A percentile compares a stretch with the other conserved stretches of the same genome.
Conservation (phyloP, 2,113 vertebrate species). For the Odobenus rosmarus region DNA sequence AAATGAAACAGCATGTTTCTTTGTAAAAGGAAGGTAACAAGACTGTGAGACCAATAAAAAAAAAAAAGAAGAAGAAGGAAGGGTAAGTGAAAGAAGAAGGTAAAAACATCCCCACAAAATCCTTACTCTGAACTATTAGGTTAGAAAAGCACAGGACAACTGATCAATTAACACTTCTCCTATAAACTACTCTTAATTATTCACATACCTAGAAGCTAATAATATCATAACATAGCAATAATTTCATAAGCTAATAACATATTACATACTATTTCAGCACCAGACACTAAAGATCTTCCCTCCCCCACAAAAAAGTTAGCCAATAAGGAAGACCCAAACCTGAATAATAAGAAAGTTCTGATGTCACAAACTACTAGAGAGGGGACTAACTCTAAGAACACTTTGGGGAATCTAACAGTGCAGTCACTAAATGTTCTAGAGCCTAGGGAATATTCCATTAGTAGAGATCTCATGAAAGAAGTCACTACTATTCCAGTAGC, state of each 20-base stretch:
- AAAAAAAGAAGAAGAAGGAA: background rate
- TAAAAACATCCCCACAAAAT: background rate
- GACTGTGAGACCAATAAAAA: background rate
- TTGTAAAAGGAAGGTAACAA: slow-evolving; percentile 35
- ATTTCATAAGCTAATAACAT: background rate
- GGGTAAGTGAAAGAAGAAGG: background rate
- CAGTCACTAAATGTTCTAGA: background rate
- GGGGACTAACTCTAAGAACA: background rate
- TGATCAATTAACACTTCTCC: background rate
- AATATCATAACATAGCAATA: background rate
- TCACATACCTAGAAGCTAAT: background rate
- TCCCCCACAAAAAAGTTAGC: background rate
- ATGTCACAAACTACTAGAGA: background rate
- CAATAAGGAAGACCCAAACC: background rate
- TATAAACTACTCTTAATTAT: background rate
- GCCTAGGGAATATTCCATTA: background rate
- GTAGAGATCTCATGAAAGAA: background rate
- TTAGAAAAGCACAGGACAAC: background rate
- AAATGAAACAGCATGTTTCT: slow-evolving; percentile 28
- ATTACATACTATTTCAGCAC: background rate
- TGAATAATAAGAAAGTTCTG: background rate
- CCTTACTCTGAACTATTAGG: slow-evolving; percentile 4
- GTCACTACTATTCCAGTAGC: background rate
- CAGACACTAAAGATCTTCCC: background rate
- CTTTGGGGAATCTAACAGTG: background rate